A percentile compares a stretch with the other conserved stretches of the same genome.
Evolutionary conservation across 2,797 vertebrate species (phyloP).

Genomic region (Cryptoblepharus egeriae): DNA sequence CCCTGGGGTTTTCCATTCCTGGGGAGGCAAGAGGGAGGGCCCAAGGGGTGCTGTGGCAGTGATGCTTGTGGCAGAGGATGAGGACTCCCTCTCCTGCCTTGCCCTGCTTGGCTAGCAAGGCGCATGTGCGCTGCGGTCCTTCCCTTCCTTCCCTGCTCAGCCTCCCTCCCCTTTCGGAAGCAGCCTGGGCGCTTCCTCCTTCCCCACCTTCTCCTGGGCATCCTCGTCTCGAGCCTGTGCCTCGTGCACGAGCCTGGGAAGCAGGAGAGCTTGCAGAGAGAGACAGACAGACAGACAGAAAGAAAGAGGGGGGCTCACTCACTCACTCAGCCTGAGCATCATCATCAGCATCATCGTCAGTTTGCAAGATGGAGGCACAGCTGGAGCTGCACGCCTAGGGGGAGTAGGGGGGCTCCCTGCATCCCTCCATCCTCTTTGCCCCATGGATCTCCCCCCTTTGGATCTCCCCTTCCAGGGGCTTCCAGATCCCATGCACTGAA

Average conservation of each 20-base stretch:
- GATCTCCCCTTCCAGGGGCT: not conserved
- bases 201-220: slow-evolving; percentile 24
- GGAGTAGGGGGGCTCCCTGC: no score
- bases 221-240: slow-evolving; percentile 41
- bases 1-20: not conserved
- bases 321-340: slow-evolving; percentile 57
- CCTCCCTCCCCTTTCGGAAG: not conserved
- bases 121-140: slow-evolving; percentile 19
- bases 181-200: not conserved
- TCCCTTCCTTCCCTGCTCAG: not conserved
- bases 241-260: slow-evolving; percentile 43
- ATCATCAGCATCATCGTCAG: no score
- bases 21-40: not conserved
- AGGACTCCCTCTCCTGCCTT: not conserved
- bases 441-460: slow-evolving; percentile 43
- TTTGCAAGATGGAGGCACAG: slow-evolving; percentile 77
- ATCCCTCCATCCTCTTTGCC: not conserved
- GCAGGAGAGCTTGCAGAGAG: slow-evolving; percentile 17
- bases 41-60: no score
- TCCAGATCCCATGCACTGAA: no score
- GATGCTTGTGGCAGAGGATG: no score
- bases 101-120: not conserved
- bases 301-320: no score
- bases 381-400: slow-evolving; percentile 59
- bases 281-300: slow-evolving; percentile 46